These are phyloP conservation scores for Sebastes kiyomatsui DNA, from an alignment of 2,797 vertebrate genomes.

Conservation along the genomic window DNA sequence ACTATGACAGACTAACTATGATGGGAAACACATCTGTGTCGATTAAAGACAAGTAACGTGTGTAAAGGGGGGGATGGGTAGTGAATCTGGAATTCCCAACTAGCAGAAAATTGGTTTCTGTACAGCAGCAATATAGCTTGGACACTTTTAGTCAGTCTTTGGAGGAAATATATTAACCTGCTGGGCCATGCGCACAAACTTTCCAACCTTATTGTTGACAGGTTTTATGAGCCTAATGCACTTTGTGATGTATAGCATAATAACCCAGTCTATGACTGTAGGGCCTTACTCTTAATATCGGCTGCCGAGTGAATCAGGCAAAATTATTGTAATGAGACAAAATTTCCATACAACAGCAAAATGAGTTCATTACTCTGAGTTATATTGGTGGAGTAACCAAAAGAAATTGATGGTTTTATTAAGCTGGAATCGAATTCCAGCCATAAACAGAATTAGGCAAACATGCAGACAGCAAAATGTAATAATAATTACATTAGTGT, in stretches of 20 bases:
- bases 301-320: constrained; percentile 83
- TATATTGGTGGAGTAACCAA: constrained; percentile 84
- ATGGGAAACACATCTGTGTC: constrained; percentile 57
- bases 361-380: constrained; percentile 90
- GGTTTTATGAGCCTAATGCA: constrained; percentile 87
- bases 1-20: constrained; percentile 41
- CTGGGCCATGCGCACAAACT: constrained; percentile 78
- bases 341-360: constrained; percentile 89
- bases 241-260: constrained; percentile 90
- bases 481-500: constrained; percentile 83
- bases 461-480: constrained; percentile 78
- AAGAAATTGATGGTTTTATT: constrained; percentile 86
- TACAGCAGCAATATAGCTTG: constrained; percentile 66
- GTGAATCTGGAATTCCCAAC: constrained; percentile 63
- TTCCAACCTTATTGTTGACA: constrained; percentile 86
- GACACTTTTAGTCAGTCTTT: constrained; percentile 75
- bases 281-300: constrained; percentile 87
- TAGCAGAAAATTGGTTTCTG: constrained; percentile 68
- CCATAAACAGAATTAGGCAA: constrained; percentile 84
- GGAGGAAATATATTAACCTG: constrained; percentile 81
- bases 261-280: constrained; percentile 85
- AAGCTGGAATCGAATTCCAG: constrained; percentile 81
- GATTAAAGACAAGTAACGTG: constrained; percentile 54
- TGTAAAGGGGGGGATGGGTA: constrained; percentile 43
- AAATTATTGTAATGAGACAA: constrained; percentile 90